A percentile compares a stretch with the other conserved stretches of the same genome.
These are phyloP conservation scores for Adrianichthys oophorus DNA, from an alignment of 2,797 vertebrate species.

Conservation along the genomic window DNA sequence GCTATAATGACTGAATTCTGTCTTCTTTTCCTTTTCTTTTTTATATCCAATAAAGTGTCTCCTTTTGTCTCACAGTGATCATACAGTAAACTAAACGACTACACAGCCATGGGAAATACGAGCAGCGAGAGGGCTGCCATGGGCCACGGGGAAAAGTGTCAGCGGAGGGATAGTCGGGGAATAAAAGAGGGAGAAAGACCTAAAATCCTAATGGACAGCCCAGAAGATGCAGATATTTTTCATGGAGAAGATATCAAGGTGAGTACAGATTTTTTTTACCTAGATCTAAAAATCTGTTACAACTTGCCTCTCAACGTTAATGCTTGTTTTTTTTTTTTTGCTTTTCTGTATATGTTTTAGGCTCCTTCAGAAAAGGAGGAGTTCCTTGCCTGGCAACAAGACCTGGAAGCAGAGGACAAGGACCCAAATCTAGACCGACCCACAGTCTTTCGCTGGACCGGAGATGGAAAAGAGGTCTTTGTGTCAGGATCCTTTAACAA, in stretches of 20 bases:
- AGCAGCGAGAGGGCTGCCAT: constrained; percentile 91
- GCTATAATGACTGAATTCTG: not conserved
- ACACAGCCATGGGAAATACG: constrained; percentile 90
- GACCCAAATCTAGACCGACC: constrained; percentile 85
- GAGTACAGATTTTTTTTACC: constrained; percentile 4
- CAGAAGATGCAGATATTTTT: constrained; percentile 93
- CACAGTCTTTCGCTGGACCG: constrained; percentile 97
- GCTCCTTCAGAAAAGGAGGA: constrained; percentile 90
- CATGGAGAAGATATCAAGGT: constrained; percentile 94
- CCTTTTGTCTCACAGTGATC: constrained; percentile 43
- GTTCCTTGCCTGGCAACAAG: constrained; percentile 92
- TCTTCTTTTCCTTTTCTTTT: constrained; percentile 6
- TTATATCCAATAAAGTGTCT: constrained; percentile 2
- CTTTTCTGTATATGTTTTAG: constrained; percentile 59
- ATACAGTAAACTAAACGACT: constrained; percentile 14
- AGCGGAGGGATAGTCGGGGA: constrained; percentile 87
- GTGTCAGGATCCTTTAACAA: constrained; percentile 96
- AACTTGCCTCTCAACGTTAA: not conserved
- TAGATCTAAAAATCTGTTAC: not conserved
- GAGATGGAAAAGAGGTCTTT: constrained; percentile 92
- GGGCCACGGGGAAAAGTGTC: constrained; percentile 87
- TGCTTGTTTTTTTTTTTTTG: not conserved
- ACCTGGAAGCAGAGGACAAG: constrained; percentile 90
- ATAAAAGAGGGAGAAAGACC: constrained; percentile 90
- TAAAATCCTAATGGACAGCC: constrained; percentile 97